Evolutionary conservation across 2,888 invertebrate species (phyloP), one percentile per base, ranked within the genome.

Genomic region (Biston betularia): DNA sequence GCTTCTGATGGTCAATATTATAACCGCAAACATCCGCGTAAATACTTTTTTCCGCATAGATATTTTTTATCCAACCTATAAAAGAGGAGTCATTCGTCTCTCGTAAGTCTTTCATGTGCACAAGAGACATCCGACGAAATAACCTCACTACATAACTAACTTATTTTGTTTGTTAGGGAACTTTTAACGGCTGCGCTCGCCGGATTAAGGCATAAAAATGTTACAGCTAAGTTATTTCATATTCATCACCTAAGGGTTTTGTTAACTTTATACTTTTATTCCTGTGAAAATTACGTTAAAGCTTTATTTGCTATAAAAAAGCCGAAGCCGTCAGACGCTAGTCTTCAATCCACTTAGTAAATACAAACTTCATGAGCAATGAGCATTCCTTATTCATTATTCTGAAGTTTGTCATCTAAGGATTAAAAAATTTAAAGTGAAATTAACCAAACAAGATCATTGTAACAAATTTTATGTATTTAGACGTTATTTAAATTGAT

Each of bases 201-300:
- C 72, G 70, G 68, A 70, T 71, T 69, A 69, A 71, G 68, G 73
- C 75, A 76, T 79, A 77, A 78, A 78, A 78, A 72, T 78, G 71
- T 78, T 75, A 77, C 70, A 71, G 68, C 77, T 70, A 73, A 76
- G 79, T 76, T 75, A 78, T 80, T 80, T 73, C 75, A 79, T 78
- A 80, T 80, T 79, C 76, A 78, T 75, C 76, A 74, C 73, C 71
- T 78, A 70, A 74, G 75, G 80, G 80, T 71, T 76, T 72, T 70
- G 67, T 79, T 74, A 73, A 76, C 75, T 81, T 74, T 75, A 69
- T 74, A 77, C 74, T 80, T 80, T 79, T 75, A 79, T 78, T 75
- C 72, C 72, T 75, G 74, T 68, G 71, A 76, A 80, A 79, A 81
- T 81, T 77, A 76, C 73, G 75, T 79, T 76, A 77, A 77, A 81